Conservation (phyloP, 2,797 vertebrate species). For the Dermochelys coriacea region DNA sequence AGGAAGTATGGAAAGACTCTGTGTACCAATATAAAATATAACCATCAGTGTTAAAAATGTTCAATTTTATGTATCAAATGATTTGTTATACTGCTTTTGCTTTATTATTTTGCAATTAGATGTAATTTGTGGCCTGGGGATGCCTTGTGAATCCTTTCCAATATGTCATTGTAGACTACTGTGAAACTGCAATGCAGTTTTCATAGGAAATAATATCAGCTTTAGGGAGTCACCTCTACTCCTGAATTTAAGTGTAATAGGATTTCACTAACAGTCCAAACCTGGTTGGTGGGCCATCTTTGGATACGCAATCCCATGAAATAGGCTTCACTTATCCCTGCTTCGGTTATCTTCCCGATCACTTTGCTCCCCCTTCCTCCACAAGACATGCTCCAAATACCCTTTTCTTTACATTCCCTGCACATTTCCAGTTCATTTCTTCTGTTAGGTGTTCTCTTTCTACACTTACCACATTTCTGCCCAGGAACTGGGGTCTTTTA, state of each 20-base stretch:
- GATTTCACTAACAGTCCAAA: not conserved
- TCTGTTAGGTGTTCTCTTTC: not conserved
- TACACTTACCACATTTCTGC: not conserved
- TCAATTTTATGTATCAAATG: fast-evolving
- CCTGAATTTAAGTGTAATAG: fast-evolving
- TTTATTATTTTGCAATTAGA: too few relatives aligned
- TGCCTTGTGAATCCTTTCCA: fast-evolving
- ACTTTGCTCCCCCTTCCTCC: fast-evolving
- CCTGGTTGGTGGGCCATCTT: not conserved
- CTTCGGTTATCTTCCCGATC: fast-evolving
- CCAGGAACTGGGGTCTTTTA: not conserved
- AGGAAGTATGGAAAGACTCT: too few relatives aligned
- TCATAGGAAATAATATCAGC: fast-evolving
- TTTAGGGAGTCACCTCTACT: fast-evolving
- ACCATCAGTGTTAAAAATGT: fast-evolving
- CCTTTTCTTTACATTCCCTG: not conserved
- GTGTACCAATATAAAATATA: not conserved
- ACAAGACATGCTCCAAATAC: not conserved
- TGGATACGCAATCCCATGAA: not conserved
- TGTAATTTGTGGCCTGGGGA: fast-evolving
- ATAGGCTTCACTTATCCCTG: not conserved
- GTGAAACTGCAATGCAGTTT: fast-evolving
- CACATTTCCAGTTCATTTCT: not conserved
- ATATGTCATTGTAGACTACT: fast-evolving
- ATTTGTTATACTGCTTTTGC: fast-evolving